These are phyloP conservation scores for Luperina testacea DNA, from an alignment of 2,888 invertebrate genomes.

Conservation along the genomic window DNA sequence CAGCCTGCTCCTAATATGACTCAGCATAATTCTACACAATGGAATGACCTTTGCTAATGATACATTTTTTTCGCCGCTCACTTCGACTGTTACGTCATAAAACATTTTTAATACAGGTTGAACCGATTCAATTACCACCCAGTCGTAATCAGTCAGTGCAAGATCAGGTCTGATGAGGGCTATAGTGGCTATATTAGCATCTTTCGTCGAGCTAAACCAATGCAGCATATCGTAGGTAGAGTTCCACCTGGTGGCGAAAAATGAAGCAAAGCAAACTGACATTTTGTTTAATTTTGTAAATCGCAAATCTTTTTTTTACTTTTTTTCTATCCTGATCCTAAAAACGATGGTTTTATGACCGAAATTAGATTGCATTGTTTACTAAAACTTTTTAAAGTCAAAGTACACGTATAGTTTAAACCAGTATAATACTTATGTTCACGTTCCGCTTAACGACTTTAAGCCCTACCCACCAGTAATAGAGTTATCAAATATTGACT, in stretches of 20 bases:
- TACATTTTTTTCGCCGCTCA: constrained; percentile 3
- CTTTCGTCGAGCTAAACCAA: neutral
- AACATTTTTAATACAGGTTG: constrained; percentile 3
- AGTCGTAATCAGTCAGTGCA: neutral
- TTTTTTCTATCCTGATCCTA: too few species aligned
- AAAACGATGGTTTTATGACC: too few species aligned
- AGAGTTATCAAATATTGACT: too few species aligned
- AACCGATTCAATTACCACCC: neutral
- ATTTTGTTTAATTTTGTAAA: too few species aligned
- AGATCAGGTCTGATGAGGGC: constrained; percentile 13
- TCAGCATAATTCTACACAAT: neutral
- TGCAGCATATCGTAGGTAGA: constrained; percentile 7
- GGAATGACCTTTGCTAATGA: neutral
- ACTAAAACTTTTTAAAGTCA: too few species aligned
- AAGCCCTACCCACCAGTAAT: too few species aligned
- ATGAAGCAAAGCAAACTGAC: too few species aligned
- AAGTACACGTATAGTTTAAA: too few species aligned
- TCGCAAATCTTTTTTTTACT: too few species aligned
- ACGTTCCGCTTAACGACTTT: too few species aligned
- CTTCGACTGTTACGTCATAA: constrained; percentile 16
- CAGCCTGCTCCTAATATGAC: neutral
- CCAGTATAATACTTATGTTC: too few species aligned
- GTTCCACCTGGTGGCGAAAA: constrained; percentile 12
- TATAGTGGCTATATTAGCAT: neutral
- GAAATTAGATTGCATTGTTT: too few species aligned